A percentile compares a stretch with the other conserved stretches of the same genome.
phyloP scores from a whole-genome alignment of 2,888 invertebrate genomes.

The Epinotia bilunana region DNA sequence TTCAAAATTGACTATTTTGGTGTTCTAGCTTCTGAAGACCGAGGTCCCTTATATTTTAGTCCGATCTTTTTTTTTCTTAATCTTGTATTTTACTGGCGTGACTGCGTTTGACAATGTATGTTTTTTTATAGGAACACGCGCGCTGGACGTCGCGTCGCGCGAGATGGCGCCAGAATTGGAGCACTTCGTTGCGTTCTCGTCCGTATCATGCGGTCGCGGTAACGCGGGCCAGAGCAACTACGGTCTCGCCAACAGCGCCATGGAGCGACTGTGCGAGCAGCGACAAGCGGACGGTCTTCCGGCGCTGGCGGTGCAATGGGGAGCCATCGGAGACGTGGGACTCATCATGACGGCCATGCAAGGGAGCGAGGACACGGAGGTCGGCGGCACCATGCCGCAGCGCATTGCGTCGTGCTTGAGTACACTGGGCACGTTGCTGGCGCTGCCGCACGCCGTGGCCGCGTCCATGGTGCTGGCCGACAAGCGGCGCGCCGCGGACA shows the following conservation, averaged over 20 bases:
- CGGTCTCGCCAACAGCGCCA: slow-evolving; percentile 97
- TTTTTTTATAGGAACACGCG: slow-evolving; percentile 85
- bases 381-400: slow-evolving; percentile 93
- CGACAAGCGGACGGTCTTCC: slow-evolving; percentile 93
- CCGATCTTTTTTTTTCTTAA: too few relatives aligned
- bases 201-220: slow-evolving; percentile 98
- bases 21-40: too few relatives aligned
- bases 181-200: slow-evolving; percentile 98
- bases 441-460: slow-evolving; percentile 92
- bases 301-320: slow-evolving; percentile 98
- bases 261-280: slow-evolving; percentile 97
- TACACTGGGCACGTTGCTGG: slow-evolving; percentile 95
- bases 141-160: slow-evolving; percentile 92
- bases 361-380: slow-evolving; percentile 93
- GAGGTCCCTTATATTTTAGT: too few relatives aligned
- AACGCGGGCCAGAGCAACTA: slow-evolving; percentile 99
- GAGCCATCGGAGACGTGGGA: slow-evolving; percentile 98
- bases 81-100: too few relatives aligned
- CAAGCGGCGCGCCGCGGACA: slow-evolving; percentile 86
- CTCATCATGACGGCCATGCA: slow-evolving; percentile 95
- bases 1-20: too few relatives aligned
- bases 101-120: too few relatives aligned
- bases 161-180: slow-evolving; percentile 91
- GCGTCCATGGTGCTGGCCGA: slow-evolving; percentile 95
- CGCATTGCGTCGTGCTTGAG: slow-evolving; percentile 96